Conservation (phyloP, 2,888 invertebrate genomes). For the Lasioglossum figueresi region DNA sequence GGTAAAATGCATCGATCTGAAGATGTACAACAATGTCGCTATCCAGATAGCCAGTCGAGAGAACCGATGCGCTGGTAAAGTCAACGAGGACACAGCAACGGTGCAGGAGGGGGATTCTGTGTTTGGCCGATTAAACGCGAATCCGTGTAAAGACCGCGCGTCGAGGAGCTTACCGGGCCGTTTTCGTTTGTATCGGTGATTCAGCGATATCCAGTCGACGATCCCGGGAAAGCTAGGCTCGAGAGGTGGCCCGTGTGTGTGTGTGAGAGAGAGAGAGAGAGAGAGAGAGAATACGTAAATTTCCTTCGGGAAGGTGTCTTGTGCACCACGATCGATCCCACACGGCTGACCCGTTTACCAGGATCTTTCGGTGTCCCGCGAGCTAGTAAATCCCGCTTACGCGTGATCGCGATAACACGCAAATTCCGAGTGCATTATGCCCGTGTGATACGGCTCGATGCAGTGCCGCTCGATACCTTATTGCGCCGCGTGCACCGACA, state of each 20-base stretch:
- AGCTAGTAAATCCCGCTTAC: slow-evolving; percentile 10
- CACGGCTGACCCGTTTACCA: slow-evolving; percentile 2
- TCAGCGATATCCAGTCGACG: slow-evolving; percentile 27
- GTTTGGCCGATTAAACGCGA: slow-evolving; percentile 28
- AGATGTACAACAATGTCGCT: neutral
- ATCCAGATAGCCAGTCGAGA: neutral
- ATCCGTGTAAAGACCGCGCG: slow-evolving; percentile 25
- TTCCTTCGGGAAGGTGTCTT: slow-evolving; percentile 13
- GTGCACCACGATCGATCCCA: slow-evolving; percentile 7
- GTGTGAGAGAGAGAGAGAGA: neutral
- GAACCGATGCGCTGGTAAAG: neutral
- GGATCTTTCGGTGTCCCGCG: neutral
- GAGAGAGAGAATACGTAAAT: slow-evolving; percentile 19
- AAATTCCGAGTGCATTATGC: neutral
- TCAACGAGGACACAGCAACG: neutral
- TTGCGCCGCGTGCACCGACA: neutral
- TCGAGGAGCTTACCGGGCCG: slow-evolving; percentile 20
- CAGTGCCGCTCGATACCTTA: neutral
- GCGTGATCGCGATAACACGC: neutral
- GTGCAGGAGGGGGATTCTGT: neutral
- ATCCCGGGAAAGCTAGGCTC: slow-evolving; percentile 19
- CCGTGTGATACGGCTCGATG: neutral
- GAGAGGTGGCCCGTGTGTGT: neutral
- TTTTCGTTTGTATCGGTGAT: slow-evolving; percentile 41
- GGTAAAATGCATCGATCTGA: neutral